Conservation (phyloP, 1,140 invertebrate species). For the Holcopasites calliopsidis region DNA sequence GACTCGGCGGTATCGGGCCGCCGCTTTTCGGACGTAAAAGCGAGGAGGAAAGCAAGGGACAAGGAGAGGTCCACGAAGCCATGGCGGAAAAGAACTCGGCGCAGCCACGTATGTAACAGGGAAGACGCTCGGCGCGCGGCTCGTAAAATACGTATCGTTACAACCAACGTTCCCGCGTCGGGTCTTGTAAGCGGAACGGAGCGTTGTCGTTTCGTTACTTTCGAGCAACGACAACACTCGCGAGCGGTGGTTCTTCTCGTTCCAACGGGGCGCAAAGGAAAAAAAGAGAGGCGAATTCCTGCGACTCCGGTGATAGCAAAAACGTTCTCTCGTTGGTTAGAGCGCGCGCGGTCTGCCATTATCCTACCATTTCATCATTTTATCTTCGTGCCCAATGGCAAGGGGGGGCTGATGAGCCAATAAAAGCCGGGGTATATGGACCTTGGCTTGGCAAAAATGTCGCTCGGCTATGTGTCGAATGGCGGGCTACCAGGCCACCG, state of each 20-base stretch:
- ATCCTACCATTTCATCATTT: conserved; percentile 63
- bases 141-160: conserved; percentile 54
- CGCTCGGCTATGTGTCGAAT: conserved; percentile 47
- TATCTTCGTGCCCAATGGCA: conserved; percentile 52
- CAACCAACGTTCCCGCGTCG: conserved; percentile 24
- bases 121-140: neutral
- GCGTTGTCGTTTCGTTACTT: conserved; percentile 38
- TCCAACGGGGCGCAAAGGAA: neutral
- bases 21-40: conserved; percentile 37
- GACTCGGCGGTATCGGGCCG: conserved; percentile 19
- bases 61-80: neutral
- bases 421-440: conserved; percentile 50
- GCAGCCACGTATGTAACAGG: conserved; percentile 5
- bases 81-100: neutral
- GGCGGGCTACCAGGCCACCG: conserved; percentile 41
- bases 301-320: conserved; percentile 48
- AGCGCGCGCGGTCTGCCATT: conserved; percentile 58
- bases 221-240: conserved; percentile 32
- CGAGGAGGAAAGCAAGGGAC: neutral
- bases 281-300: conserved; percentile 20
- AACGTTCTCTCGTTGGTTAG: conserved; percentile 53
- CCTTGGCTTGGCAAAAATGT: conserved; percentile 53
- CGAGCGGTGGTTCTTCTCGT: neutral
- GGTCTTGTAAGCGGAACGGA: conserved; percentile 35
- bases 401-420: conserved; percentile 61